phyloP scores from a whole-genome alignment of 2,797 vertebrate genomes.

The Acipenser oxyrinchus region DNA sequence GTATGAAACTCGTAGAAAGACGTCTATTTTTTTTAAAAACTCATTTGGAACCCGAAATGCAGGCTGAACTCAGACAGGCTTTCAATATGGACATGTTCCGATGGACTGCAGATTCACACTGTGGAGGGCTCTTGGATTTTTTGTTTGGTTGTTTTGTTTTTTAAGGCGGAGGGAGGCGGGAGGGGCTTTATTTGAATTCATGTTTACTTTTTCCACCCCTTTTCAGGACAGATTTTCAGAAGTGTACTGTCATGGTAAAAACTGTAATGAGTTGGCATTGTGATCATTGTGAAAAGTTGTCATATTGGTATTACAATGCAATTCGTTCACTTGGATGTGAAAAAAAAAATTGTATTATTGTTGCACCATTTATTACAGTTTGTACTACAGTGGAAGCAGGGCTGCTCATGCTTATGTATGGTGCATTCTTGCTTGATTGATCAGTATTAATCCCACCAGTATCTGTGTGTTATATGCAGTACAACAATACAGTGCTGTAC shows the following conservation, averaged over 20 bases:
- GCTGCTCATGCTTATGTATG: constrained; percentile 20
- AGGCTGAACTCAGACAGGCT: constrained; percentile 40
- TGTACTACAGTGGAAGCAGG: constrained; percentile 19
- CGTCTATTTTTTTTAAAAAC: constrained; percentile 46
- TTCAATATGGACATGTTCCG: constrained; percentile 48
- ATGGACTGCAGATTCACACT: constrained; percentile 39
- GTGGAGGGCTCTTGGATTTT: constrained; percentile 42
- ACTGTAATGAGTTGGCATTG: constrained; percentile 52
- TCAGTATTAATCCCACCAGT: constrained; percentile 44
- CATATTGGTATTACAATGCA: background rate
- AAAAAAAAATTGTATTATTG: background rate
- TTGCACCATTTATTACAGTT: constrained; percentile 20
- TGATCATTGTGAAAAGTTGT: constrained; percentile 31
- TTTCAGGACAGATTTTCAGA: constrained; percentile 33
- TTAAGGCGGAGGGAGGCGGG: constrained; percentile 45
- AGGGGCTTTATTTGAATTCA: constrained; percentile 33
- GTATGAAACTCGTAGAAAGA: constrained; percentile 55
- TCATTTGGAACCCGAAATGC: constrained; percentile 28
- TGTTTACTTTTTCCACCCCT: constrained; percentile 35
- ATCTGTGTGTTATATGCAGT: constrained; percentile 47
- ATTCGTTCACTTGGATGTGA: constrained; percentile 9
- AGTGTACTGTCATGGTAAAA: constrained; percentile 42
- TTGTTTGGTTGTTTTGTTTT: constrained; percentile 40
- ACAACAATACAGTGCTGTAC: constrained; percentile 44
- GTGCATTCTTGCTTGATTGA: constrained; percentile 29